These are phyloP conservation scores for Aphelocoma californica DNA, from an alignment of 2,797 vertebrate genomes.

Conservation along the genomic window DNA sequence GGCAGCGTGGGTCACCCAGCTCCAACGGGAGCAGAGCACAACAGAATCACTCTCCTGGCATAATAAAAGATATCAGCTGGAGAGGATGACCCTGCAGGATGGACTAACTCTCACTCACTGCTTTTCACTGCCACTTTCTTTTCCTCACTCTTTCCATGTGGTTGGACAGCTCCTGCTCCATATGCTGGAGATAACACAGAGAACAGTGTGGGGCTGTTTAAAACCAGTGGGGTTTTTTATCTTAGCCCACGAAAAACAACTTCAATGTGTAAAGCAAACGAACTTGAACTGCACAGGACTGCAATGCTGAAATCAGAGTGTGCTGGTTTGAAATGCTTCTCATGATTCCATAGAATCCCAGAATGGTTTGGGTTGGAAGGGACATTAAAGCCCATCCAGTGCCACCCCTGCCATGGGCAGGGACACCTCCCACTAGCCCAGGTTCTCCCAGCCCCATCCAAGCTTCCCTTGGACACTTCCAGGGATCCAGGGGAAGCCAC, in stretches of 20 bases:
- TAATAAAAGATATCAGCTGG: not conserved
- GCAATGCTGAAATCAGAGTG: not conserved
- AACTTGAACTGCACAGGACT: not conserved
- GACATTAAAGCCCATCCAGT: accelerated
- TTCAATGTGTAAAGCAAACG: not conserved
- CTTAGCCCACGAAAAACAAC: not conserved
- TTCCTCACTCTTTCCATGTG: not conserved
- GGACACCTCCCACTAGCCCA: not conserved
- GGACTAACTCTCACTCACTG: not conserved
- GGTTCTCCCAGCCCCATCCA: not conserved
- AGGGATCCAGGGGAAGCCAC: not conserved
- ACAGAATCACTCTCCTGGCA: not conserved
- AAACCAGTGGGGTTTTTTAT: not conserved
- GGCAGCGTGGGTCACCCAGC: not conserved
- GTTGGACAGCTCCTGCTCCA: not conserved
- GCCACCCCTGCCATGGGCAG: not conserved
- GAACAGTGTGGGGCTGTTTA: not conserved
- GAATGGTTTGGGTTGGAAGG: accelerated
- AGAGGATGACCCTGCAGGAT: not conserved
- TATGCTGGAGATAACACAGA: not conserved
- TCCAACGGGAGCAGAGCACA: not conserved
- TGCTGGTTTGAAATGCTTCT: not conserved
- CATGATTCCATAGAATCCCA: not conserved
- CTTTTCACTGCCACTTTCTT: not conserved
- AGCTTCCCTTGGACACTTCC: accelerated